Evolutionary conservation across 1,140 invertebrate genomes (phyloP), one percentile per base, ranked within the genome.

Genomic region (Nilaparvata lugens): DNA sequence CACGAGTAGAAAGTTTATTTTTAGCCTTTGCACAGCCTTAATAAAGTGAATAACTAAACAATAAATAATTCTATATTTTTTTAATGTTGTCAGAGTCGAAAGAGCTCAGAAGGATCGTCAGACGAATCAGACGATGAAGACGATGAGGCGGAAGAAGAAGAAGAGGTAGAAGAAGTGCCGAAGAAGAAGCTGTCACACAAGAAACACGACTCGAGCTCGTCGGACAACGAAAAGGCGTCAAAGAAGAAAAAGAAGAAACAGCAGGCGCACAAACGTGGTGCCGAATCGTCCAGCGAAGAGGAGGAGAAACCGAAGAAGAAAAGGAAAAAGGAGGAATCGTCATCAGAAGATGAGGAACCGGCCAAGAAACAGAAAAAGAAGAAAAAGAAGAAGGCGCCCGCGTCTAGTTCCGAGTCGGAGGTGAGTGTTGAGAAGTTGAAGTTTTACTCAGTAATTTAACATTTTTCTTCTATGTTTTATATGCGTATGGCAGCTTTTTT

Each of bases 271-370:
- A 70, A 56, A 61, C 53, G 19, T 52, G 62, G 23, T 7, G 31
- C 7, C 31, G 71, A 74, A 45, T 69, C 71, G 19, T 67, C 65
- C 24, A 72, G 68, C 21, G 85, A 87, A 67, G 76, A 83, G 6
- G 83, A 83, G 58, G 79, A 81, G 56, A 78, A 82, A 60, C 83
- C 83, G 65, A 81, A 82, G 64, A 84, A 83, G 66, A 84, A 84
- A 70, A 81, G 79, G 72, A 82, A 82, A 72, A 72, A 45, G 76
- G 72, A 75, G 48, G 71, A 72, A 28, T 68, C 67, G 25, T 74
- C 71, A 24, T 79, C 79, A 66, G 83, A 85, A 52, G 84, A 84
- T 40, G 85, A 87, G 67, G 76, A 83, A 7, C 83, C 62, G 2
- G 65, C 62, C 62, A 83, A 77, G 14, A 83, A 83, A 69, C 79